Base-by-base conservation (phyloP, 2,888 invertebrate species). In the Caenorhabditis zanzibari region DNA sequence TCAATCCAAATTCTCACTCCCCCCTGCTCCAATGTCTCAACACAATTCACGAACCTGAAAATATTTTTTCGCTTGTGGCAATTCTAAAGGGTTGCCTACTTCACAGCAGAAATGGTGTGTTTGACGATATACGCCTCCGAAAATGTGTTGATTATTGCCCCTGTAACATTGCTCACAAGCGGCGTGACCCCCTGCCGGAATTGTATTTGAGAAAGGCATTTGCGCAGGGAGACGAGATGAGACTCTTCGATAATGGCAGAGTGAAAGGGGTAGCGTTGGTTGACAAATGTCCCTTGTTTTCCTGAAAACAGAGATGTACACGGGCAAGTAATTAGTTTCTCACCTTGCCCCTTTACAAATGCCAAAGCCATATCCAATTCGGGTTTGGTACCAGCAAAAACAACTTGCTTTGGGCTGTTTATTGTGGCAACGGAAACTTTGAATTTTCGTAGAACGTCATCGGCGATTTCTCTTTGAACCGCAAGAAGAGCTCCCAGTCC, bases 181-280 rank as follows among this genome's bases (percentile, higher is more conserved):
- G 86, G 83, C 19, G 74, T 86, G 22, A 24, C 14, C 1, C 84
- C 81, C 28, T 76, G 68, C 64, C 72, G 61, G 64, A 90, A 88
- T 10, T 49, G 63, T 1, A 86, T 84, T 3, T 26, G 68, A 5
- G 80, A 52, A 12, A 86, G 47, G 14, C 86, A 80, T 72, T 54
- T 24, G 7, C 82, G 77, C 47, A 90, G 61, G 9, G 66, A 82
- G 28, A 68, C 32, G 1, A 90, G 69, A 69, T 90, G 86, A 26
- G 86, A 66, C 35, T 87, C 85, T 59, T 71, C 63, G 61, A 90
- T 87, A 12, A 89, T 73, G 22, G 76, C 71, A 26, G 88, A 88
- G 75, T 90, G 90, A 79, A 90, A 90, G 16, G 90, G 89, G 64
- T 88, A 90, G 35, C 79, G 69, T n/a, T 81, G 75, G 61, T 88